phyloP scores from a whole-genome alignment of 2,113 vertebrate species.

The Hippopotamus amphibius region DNA sequence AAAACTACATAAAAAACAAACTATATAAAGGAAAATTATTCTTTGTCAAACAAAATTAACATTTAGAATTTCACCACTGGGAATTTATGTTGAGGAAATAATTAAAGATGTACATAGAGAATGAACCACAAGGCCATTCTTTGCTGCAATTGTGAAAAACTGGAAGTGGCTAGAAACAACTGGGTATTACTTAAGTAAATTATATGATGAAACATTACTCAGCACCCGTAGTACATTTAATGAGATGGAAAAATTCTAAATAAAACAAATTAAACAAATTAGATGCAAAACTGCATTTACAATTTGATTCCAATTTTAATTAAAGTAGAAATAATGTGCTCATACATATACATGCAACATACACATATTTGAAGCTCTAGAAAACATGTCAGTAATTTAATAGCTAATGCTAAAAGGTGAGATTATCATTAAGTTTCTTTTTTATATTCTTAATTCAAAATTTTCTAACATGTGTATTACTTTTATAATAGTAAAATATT shows the following conservation, averaged over 20 bases:
- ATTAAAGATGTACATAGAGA: background rate
- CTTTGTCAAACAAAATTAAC: slow-evolving; percentile 46
- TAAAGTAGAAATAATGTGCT: background rate
- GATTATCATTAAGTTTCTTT: background rate
- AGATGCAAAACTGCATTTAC: background rate
- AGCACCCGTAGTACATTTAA: background rate
- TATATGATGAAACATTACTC: background rate
- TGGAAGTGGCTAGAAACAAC: background rate
- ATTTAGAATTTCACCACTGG: background rate
- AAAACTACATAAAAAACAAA: slow-evolving; percentile 51
- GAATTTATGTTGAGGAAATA: slow-evolving; percentile 26
- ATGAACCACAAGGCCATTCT: background rate
- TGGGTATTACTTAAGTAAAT: background rate
- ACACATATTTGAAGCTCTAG: background rate
- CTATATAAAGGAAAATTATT: slow-evolving; percentile 63
- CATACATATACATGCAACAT: background rate
- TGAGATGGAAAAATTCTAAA: background rate
- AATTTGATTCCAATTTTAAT: slow-evolving; percentile 16
- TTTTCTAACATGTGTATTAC: slow-evolving; percentile 20
- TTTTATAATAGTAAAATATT: background rate
- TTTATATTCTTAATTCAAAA: slow-evolving; percentile 22
- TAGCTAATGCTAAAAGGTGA: slow-evolving; percentile 3
- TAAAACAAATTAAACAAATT: background rate
- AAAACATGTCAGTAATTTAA: slow-evolving; percentile 13
- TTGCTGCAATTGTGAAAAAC: slow-evolving; percentile 36